Base-by-base conservation (phyloP, 2,113 vertebrate genomes). In the Jaculus jaculus region DNA sequence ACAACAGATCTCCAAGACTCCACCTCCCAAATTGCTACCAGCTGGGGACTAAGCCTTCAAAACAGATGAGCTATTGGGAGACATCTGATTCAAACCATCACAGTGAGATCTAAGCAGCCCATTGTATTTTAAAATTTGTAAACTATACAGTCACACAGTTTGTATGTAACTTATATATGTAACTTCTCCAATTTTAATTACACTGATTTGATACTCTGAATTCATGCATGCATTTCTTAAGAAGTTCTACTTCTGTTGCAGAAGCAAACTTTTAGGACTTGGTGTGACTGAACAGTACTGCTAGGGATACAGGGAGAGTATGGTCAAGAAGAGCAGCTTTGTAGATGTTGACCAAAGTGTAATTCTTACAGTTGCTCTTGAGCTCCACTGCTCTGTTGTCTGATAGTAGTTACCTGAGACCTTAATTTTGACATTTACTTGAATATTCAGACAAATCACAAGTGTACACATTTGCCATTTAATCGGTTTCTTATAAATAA, bases 401-500 rank as follows among this genome's bases (percentile, higher is more conserved):
- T 83, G 80, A 72, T 58, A 74, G n/a, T 24, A 75, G 87, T 71
- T 69, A 72, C 32, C 0, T 65, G 11, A 47, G 69, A 32, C 69
- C 58, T 30, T 84, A 51, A 7, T 54, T 93, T 89, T 91, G 88
- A 95, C 54, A 51, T 77, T 54, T 68, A 47, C 77, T 54, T 72
- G 74, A 74, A 54, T 95, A 96, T 93, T 94, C 87, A 85, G 77
- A 0, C 1, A 91, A 37, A 75, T 88, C 81, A 20, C 32, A 21
- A 71, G 77, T 54, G 84, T 84, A 82, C 74, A 8, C 47, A 72
- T 95, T 91, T 75, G 75, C 93, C 78, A 69, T 95, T 84, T 83
- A 85, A 34, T 77, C 92, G 96, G 13, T 96, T 96, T 96, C 82
- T 85, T 91, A 92, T 10, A 80, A 28, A 92, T 10, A 80, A 28